These are phyloP conservation scores for Onychostruthus taczanowskii DNA, from an alignment of 2,113 vertebrate genomes.

Conservation along the genomic window DNA sequence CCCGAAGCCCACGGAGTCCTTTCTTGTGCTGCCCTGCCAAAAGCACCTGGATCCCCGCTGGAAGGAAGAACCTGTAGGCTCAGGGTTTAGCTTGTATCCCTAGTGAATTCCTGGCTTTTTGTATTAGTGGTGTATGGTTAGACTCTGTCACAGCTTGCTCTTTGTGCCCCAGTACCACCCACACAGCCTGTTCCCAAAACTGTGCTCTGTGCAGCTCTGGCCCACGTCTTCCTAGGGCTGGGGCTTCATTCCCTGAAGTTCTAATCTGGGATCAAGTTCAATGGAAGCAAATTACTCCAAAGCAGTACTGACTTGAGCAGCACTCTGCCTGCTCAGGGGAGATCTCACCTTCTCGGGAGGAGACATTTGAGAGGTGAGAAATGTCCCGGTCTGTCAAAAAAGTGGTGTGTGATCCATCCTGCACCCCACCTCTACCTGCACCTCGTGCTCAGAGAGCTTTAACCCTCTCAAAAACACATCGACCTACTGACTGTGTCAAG, in stretches of 20 bases:
- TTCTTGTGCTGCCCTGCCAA: slow-evolving; percentile 5
- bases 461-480: neutral
- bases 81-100: neutral
- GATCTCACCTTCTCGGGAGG: neutral
- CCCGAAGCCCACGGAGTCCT: neutral
- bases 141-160: neutral
- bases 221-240: neutral
- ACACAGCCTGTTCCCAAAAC: neutral
- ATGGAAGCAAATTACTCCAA: neutral
- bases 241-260: neutral
- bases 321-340: neutral
- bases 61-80: neutral
- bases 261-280: neutral
- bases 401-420: neutral
- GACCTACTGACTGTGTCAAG: neutral
- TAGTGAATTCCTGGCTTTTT: neutral
- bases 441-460: neutral
- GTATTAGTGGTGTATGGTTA: neutral
- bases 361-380: neutral
- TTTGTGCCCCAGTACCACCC: neutral
- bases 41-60: neutral
- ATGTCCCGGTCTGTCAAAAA: neutral
- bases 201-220: neutral
- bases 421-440: neutral
- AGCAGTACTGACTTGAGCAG: neutral